Base-by-base conservation (phyloP, 2,113 vertebrate species). In the Eulemur rufifrons region DNA sequence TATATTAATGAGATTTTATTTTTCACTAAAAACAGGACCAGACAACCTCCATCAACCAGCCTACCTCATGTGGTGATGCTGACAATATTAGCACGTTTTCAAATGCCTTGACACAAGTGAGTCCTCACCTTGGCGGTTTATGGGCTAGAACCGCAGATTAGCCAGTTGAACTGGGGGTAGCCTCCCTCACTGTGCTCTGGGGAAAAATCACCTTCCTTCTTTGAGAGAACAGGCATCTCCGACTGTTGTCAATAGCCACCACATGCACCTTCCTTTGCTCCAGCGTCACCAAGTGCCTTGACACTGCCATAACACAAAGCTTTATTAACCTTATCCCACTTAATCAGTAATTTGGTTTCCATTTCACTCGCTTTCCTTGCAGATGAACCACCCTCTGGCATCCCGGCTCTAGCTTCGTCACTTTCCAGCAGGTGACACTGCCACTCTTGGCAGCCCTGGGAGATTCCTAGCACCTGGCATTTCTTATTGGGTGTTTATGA, bases 1-100 rank as follows among this genome's bases (percentile, higher is more conserved):
- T 69, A 15, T 39, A 81, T 86, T 92, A 86, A 76, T 82, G 37
- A 82, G 47, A 64, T 89, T 89, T 91, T 47, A 86, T 89, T 93
- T 86, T 86, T 81, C 91, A 34, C 25, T 39, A 64, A 63, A 90
- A 88, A 45, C 68, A 37, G 13, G 15, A 34, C 25, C 61, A 27
- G 9, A 5, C 80, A 52, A 52, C 18, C 32, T 83, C 73, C 27
- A 27, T 45, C 18, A 85, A 27, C 52, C 11, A 76, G 6, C 15
- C 45, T 12, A 52, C 14, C 6, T 91, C 63, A n/a, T 11, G 20
- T 18, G 25, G 34, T 37, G 47, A 5, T 87, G 17, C n/a, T 73
- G 56, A 69, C 27, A 50, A 59, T 89, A 74, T 88, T 23, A 77
- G 29, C 63, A 63, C 25, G n/a, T 63, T 21, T n/a, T 71, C 34